Evolutionary conservation across 2,113 vertebrate species (phyloP).

Genomic region (Tinamus guttatus): DNA sequence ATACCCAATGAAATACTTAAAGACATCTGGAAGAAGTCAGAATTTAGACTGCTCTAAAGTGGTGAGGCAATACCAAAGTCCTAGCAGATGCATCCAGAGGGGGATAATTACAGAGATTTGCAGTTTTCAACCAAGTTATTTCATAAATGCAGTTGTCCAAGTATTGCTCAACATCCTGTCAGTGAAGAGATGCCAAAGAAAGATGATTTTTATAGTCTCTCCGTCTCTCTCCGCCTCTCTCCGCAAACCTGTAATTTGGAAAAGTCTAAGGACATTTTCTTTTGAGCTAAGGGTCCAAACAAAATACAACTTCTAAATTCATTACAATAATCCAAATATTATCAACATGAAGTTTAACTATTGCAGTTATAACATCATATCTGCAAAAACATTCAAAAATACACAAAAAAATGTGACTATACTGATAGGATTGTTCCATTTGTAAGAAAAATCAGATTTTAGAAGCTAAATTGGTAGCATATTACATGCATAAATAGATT

Average conservation of each 20-base stretch:
- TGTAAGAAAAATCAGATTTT: background rate
- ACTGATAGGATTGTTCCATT: background rate
- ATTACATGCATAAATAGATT: slow-evolving; percentile 2
- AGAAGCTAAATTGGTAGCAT: background rate
- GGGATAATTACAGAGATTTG: background rate
- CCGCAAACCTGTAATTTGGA: background rate
- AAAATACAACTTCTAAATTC: background rate
- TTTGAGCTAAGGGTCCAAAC: background rate
- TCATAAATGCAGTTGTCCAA: slow-evolving; percentile 5
- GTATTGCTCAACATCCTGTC: background rate
- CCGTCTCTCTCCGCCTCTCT: background rate
- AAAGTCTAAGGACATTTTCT: background rate
- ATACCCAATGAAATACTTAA: background rate
- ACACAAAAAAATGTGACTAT: slow-evolving; percentile 2
- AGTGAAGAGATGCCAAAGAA: background rate
- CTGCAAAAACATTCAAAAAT: slow-evolving; percentile 33
- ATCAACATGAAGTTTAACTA: slow-evolving; percentile 20
- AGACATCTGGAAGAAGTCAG: background rate
- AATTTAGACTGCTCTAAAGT: background rate
- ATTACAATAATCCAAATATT: slow-evolving; percentile 43
- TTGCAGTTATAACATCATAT: slow-evolving; percentile 4
- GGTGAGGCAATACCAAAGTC: background rate
- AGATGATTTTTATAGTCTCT: background rate
- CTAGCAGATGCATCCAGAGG: background rate
- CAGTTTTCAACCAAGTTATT: background rate